Evolutionary conservation across 2,113 vertebrate genomes (phyloP).

Genomic region (Seriola quinqueradiata): DNA sequence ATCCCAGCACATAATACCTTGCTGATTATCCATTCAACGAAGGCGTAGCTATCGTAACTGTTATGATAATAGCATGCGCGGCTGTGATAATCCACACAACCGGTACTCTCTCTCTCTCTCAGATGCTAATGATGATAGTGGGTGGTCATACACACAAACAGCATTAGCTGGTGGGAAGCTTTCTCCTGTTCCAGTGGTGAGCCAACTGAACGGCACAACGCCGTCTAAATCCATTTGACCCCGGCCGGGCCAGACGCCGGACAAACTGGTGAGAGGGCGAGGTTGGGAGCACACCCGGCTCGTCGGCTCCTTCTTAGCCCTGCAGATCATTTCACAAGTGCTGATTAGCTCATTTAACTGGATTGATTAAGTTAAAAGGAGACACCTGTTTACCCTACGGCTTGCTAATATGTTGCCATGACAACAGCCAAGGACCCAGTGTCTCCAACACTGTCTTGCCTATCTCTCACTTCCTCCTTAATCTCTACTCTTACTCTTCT

Average conservation of each 20-base stretch:
- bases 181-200: constrained; percentile 46
- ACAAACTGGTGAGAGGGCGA: neutral
- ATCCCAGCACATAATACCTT: constrained; percentile 81
- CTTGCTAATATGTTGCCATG: constrained; percentile 68
- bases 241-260: neutral
- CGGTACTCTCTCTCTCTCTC: constrained; percentile 54
- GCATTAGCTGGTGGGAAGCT: constrained; percentile 45
- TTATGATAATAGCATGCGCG: constrained; percentile 76
- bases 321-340: constrained; percentile 50
- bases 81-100: constrained; percentile 75
- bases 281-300: neutral
- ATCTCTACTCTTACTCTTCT: constrained; percentile 30
- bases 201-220: constrained; percentile 27
- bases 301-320: constrained; percentile 16
- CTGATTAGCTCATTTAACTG: constrained; percentile 64
- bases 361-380: constrained; percentile 70
- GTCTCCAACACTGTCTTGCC: constrained; percentile 49
- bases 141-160: constrained; percentile 73
- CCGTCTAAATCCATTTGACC: constrained; percentile 54
- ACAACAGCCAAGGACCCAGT: constrained; percentile 55
- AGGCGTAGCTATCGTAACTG: constrained; percentile 73
- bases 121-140: constrained; percentile 79
- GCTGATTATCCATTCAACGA: constrained; percentile 82
- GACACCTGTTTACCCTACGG: constrained; percentile 72
- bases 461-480: constrained; percentile 45